Percentiles rank a stretch among this genome's conserved stretches.
Conservation (phyloP, 2,888 invertebrate species). For the Nasonovia ribisnigri region DNA sequence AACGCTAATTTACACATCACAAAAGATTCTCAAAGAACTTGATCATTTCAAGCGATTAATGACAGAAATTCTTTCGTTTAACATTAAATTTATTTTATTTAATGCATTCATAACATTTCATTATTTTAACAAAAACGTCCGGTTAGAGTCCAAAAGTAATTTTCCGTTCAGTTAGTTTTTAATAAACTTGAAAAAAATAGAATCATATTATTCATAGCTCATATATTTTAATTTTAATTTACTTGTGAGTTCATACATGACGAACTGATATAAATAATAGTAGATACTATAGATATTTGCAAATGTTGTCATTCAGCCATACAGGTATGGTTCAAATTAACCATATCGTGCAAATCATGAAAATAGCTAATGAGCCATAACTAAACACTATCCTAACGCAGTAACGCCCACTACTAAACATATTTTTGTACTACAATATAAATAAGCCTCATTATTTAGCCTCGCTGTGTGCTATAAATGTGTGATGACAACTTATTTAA, state of each 20-base stretch:
- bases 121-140: background rate
- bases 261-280: constrained; percentile 9
- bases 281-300: background rate
- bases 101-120: background rate
- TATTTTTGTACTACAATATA: constrained; percentile 38
- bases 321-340: constrained; percentile 2
- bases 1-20: constrained; percentile 52
- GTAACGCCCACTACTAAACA: constrained; percentile 28
- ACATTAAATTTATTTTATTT: constrained; percentile 32
- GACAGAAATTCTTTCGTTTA: constrained; percentile 27
- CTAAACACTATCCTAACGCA: constrained; percentile 32
- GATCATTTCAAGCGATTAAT: constrained; percentile 52
- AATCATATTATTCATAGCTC: background rate
- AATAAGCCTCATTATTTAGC: constrained; percentile 23
- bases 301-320: constrained; percentile 9
- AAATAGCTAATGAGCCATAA: constrained; percentile 46
- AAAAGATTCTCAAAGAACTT: constrained; percentile 4
- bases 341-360: constrained; percentile 19
- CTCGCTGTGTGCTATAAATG: background rate
- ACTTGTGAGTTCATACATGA: background rate
- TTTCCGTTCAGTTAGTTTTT: constrained; percentile 40
- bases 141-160: constrained; percentile 24
- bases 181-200: background rate
- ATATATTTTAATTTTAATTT: background rate
- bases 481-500: background rate